A percentile compares a stretch with the other conserved stretches of the same genome.
These are phyloP conservation scores for Orchestes rusci DNA, from an alignment of 2,888 invertebrate genomes.

Conservation along the genomic window DNA sequence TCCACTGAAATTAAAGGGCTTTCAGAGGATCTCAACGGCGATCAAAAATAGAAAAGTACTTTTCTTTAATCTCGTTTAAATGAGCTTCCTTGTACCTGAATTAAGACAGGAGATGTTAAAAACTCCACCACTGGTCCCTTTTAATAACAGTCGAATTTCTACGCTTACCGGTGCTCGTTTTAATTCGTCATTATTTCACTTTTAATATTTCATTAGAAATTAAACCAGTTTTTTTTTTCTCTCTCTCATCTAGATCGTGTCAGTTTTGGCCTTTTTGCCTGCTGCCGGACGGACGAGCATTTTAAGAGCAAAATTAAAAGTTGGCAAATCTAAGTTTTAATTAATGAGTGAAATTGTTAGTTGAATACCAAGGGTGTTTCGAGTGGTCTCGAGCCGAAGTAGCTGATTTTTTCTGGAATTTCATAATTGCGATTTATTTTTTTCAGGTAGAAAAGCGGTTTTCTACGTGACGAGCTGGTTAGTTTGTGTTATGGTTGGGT, in stretches of 20 bases:
- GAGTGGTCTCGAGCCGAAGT: too few relatives aligned
- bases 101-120: too few relatives aligned
- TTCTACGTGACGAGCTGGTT: too few relatives aligned
- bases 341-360: conserved; percentile 18
- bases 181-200: conserved; percentile 48
- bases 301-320: conserved; percentile 18
- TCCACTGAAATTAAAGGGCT: conserved; percentile 17
- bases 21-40: conserved; percentile 11
- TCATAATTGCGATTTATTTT: background rate
- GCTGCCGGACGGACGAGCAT: conserved; percentile 6
- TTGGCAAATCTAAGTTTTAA: conserved; percentile 20
- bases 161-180: conserved; percentile 41
- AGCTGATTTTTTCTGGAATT: background rate
- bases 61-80: conserved; percentile 15
- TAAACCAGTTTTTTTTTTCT: conserved; percentile 24
- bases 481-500: conserved; percentile 19
- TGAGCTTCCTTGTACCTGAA: conserved; percentile 14
- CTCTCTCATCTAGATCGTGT: too few relatives aligned
- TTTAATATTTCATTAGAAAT: conserved; percentile 46
- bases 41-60: conserved; percentile 22
- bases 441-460: background rate
- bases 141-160: conserved; percentile 39
- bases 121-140: conserved; percentile 33
- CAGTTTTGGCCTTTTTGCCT: conserved; percentile 11
- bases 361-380: background rate